Conservation (phyloP, 2,888 invertebrate genomes). For the Pyralis farinalis region DNA sequence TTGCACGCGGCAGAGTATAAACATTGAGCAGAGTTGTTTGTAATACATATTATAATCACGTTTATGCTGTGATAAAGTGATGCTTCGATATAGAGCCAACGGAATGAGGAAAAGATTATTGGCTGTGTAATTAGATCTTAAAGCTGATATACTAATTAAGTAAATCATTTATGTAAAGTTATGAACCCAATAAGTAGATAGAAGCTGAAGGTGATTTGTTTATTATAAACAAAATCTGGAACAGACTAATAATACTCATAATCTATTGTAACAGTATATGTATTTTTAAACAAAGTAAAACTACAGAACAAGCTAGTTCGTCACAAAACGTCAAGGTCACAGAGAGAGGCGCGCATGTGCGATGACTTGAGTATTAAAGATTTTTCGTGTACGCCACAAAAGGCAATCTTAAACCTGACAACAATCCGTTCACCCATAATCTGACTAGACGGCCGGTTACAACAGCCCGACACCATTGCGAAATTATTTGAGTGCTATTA, state of each 20-base stretch:
- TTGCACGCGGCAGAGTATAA: background rate
- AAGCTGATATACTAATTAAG: too few species aligned
- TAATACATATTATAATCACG: too few species aligned
- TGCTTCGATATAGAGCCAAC: too few species aligned
- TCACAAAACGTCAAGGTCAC: constrained; percentile 62
- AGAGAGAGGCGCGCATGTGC: constrained; percentile 63
- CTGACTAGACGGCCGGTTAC: constrained; percentile 4
- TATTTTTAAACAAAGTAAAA: constrained; percentile 6
- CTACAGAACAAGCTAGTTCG: constrained; percentile 26
- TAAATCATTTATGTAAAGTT: too few species aligned
- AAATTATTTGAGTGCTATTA: background rate
- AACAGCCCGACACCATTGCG: constrained; percentile 9
- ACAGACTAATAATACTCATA: too few species aligned
- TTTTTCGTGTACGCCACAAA: constrained; percentile 45
- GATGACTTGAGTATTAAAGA: constrained; percentile 53
- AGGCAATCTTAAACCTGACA: constrained; percentile 26
- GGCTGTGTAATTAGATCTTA: too few species aligned
- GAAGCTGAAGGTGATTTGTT: too few species aligned
- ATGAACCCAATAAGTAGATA: too few species aligned
- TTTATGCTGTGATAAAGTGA: too few species aligned
- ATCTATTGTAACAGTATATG: too few species aligned
- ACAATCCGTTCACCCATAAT: constrained; percentile 14
- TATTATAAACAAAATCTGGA: background rate
- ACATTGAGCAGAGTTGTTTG: background rate
- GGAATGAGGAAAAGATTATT: too few species aligned